Evolutionary conservation across 2,888 invertebrate species (phyloP), one percentile per base, ranked within the genome.

Genomic region (Phyllotreta striolata): DNA sequence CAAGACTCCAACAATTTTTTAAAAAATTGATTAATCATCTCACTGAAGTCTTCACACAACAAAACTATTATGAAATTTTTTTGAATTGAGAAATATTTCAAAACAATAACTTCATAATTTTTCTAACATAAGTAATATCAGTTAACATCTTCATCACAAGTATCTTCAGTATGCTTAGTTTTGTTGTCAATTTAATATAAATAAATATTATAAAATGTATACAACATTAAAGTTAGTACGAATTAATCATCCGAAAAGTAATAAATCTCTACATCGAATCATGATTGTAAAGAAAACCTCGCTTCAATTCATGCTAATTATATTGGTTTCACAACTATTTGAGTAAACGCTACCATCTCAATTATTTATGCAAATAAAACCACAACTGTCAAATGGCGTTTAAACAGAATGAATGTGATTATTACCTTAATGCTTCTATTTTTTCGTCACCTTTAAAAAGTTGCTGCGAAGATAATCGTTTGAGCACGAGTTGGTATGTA

Each of bases 401-500:
- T 38, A 14, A 49, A 52, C 37, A 51, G 38, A 51, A 24, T 51
- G 51, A 47, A 13, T 47, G 51, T 51, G 51, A 6, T 52, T 38
- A 38, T 52, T 38, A 10, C 10, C 41, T 41, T 41, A 10, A 41
- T 41, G 41, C 3, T 41, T n/a, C 24, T 24, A 24, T 24, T 3
- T 41, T 41, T 41, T 41, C 10, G n/a, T 41, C 41, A 41, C 41
- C 41, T 41, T 41, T 41, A n/a, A 24, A 24, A 24, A 24, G 24
- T 24, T 24, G 24, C 24, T 24, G 24, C 24, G 24, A 24, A 24
- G 24, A 24, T 3, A 24, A 24, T 24, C 24, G 24, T 24, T 24
- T 24, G 24, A 24, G 24, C 24, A 24, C 24, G 24, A 24, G 24
- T 24, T 24, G 24, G 24, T 24, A 24, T 24, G 24, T 24, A 24